Evolutionary conservation across 2,888 invertebrate genomes (phyloP).

Genomic region (Tanytarsus gracilentus): DNA sequence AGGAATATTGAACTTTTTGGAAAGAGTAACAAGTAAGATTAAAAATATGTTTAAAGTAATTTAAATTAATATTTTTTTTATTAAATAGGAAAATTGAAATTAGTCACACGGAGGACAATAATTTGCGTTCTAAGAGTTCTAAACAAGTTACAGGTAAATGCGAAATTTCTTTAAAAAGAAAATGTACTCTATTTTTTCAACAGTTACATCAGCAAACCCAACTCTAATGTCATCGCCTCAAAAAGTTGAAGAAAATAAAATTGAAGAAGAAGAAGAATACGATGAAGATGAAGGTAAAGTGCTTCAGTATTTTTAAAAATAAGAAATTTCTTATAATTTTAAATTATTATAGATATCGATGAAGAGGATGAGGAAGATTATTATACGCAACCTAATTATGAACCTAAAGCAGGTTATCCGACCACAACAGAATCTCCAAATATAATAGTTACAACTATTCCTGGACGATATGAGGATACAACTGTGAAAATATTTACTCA

Average conservation of each 20-base stretch:
- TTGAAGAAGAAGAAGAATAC: conserved; percentile 39
- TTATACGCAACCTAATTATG: conserved; percentile 40
- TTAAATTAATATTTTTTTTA: not conserved
- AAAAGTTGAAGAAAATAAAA: conserved; percentile 34
- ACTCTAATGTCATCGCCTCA: conserved; percentile 15
- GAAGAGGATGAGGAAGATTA: conserved; percentile 57
- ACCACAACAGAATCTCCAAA: conserved; percentile 32
- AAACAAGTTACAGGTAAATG: conserved; percentile 23
- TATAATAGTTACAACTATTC: not conserved
- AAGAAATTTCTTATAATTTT: conserved; percentile 43
- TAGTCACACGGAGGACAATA: conserved; percentile 14
- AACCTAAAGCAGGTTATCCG: conserved; percentile 33
- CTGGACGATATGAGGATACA: conserved; percentile 12
- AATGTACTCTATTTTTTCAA: not conserved
- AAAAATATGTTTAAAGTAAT: not conserved
- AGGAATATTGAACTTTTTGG: conserved; percentile 51
- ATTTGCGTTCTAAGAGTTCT: conserved; percentile 26
- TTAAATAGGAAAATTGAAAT: conserved; percentile 20
- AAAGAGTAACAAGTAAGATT: conserved; percentile 35
- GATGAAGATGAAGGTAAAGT: conserved; percentile 43
- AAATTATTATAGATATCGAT: conserved; percentile 43
- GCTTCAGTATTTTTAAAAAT: conserved; percentile 31
- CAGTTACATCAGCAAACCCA: conserved; percentile 24
- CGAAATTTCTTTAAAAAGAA: not conserved
- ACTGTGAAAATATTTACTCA: conserved; percentile 32